These are phyloP conservation scores for Hymenopus coronatus DNA, from an alignment of 2,888 invertebrate species.

Conservation along the genomic window DNA sequence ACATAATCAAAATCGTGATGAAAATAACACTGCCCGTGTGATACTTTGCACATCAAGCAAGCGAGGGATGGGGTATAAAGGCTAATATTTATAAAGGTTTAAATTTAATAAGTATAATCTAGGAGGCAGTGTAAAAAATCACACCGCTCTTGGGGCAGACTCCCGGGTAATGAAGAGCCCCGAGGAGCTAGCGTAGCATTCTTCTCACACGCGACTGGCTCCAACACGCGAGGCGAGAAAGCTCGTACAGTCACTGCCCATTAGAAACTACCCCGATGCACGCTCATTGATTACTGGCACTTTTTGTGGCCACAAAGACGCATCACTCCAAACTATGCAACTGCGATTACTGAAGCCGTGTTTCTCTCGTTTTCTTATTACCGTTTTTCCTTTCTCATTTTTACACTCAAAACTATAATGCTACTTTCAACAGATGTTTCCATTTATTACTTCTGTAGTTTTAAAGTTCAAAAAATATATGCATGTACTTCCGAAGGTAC, in stretches of 20 bases:
- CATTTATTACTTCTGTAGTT: too few relatives aligned
- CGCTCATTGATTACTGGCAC: too few relatives aligned
- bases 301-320: too few relatives aligned
- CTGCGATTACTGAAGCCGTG: too few relatives aligned
- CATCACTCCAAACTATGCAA: too few relatives aligned
- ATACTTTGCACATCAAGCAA: background rate
- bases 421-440: too few relatives aligned
- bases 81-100: constrained; percentile 18
- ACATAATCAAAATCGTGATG: background rate
- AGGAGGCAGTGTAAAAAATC: background rate
- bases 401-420: too few relatives aligned
- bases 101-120: constrained; percentile 21
- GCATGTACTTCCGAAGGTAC: too few relatives aligned
- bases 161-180: background rate
- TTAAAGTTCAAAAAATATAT: too few relatives aligned
- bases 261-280: background rate
- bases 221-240: background rate
- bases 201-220: background rate
- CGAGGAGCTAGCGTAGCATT: background rate
- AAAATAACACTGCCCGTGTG: background rate
- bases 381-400: too few relatives aligned
- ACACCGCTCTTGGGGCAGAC: background rate
- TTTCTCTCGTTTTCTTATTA: too few relatives aligned
- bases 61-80: background rate
- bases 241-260: background rate